A percentile compares a stretch with the other conserved stretches of the same genome.
Evolutionary conservation across 2,888 invertebrate species (phyloP).

Genomic region (Caenorhabditis drosophilae): DNA sequence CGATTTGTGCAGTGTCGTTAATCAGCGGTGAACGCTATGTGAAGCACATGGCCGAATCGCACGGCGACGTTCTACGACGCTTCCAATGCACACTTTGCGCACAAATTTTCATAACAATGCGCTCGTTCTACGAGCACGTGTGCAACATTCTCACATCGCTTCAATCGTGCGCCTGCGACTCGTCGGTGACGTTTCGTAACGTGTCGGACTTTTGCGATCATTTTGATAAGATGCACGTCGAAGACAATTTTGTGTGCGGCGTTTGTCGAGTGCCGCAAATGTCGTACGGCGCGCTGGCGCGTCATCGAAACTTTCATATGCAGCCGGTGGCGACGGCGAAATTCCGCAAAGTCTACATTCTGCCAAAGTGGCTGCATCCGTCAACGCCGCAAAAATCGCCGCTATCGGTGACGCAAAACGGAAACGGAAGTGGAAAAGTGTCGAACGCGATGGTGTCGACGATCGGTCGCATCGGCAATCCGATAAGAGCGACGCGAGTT

Average conservation of each 20-base stretch:
- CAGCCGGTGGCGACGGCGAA: background rate
- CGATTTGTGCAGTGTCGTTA: conserved; percentile 8
- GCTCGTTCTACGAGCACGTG: conserved; percentile 17
- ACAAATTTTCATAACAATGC: conserved; percentile 1
- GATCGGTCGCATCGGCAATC: too few species aligned
- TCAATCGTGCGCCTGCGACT: conserved; percentile 3
- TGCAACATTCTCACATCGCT: background rate
- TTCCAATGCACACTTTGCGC: conserved; percentile 18
- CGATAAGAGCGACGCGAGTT: too few species aligned
- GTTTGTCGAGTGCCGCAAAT: background rate
- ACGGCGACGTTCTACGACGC: background rate
- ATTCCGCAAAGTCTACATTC: conserved; percentile 1
- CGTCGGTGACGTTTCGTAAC: background rate
- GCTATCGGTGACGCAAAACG: background rate
- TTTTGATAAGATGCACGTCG: conserved; percentile 10
- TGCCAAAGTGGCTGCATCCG: conserved; percentile 1
- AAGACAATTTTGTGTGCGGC: background rate
- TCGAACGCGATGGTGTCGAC: conserved; percentile 6
- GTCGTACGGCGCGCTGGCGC: background rate
- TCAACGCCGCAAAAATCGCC: background rate
- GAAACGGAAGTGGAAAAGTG: conserved; percentile 3
- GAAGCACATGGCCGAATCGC: conserved; percentile 2
- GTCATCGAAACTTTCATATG: conserved; percentile 6
- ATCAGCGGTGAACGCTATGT: background rate
- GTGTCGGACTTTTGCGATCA: conserved; percentile 15